Base-by-base conservation (phyloP, 2,888 invertebrate genomes). In the Drosophila macrospina region DNA sequence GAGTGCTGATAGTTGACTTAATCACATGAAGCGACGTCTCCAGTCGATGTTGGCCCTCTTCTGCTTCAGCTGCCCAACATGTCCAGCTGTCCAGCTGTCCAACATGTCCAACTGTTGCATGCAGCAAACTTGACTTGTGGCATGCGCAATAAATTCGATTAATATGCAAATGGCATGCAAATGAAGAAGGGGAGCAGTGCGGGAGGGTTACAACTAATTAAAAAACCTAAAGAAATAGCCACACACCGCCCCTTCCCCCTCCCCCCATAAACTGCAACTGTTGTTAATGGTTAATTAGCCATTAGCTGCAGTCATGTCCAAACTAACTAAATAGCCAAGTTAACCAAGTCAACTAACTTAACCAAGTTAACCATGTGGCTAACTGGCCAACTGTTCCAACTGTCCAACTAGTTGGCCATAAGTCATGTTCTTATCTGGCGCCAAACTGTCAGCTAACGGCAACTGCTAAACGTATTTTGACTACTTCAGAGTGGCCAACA, bases 151-250 rank as follows among this genome's bases (percentile, higher is more conserved):
- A 74, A 86, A 80, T 86, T 88, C 88, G 71, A 75, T 84, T 75
- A 86, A 80, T 67, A 84, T 84, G 84, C 72, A 79, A 85, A 87
- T 81, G 57, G 60, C 64, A 70, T 68, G 79, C 69, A 74, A 74
- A 68, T 69, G 51, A 6, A 4, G 13, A 10, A 2, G n/a, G 37
- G 2, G 16, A 6, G 41, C 15, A 10, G 6, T 26, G 24, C 16
- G 39, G 8, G 6, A 10, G n/a, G 10, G 34, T 0, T 2, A 1
- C 10, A n/a, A 56, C 62, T 68, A 70, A 78, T 78, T 71, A 74
- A 78, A 74, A 55, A 52, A 37, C 45, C 45, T 52, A 74, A 20
- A 28, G 41, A 39, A 60, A 64, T 52, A 69, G 55, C 47, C 55
- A n/a, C n/a, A n/a, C n/a, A n/a, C n/a, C n/a, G n/a, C 47, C 34